Evolutionary conservation across 2,113 vertebrate species (phyloP), one percentile per base, ranked within the genome.

Genomic region (Nyctereutes procyonoides): DNA sequence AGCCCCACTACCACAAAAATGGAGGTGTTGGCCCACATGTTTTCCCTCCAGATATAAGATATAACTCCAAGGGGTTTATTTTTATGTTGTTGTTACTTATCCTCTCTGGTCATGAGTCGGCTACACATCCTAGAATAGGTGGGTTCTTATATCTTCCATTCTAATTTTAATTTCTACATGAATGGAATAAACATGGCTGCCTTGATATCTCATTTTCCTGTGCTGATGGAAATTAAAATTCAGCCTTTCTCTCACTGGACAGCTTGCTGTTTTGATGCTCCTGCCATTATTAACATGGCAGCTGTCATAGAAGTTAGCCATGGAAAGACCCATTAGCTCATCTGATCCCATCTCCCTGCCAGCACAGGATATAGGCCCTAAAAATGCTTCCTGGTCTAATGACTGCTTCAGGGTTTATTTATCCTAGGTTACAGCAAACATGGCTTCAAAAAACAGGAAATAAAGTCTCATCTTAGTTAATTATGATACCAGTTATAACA

Each of bases 381-480:
- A 96, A 96, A 96, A 43, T 74, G 60, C 80, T 97, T 98, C 97
- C 98, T 97, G 96, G 77, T 95, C 84, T 96, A 84, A 96, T 10
- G 62, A 67, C 77, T 82, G 43, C 53, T 73, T 86, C 60, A 56
- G 90, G 67, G 56, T 71, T 93, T 98, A 96, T 97, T 98, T 97
- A 94, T 86, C 88, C 81, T 51, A 96, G 97, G 92, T 96, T 93
- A 97, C 73, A 96, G 94, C 93, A 97, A 97, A 97, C 56, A 88
- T 62, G 67, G 90, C 88, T 95, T 96, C 81, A 95, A 86, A 98
- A 93, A 97, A 98, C 97, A 98, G 97, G 98, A 98, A 98, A 90
- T 65, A 69, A 28, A 91, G 38, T 60, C 73, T 93, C 74, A 74
- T 96, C 86, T 91, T 65, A 77, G 94, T 93, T 96, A 80, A 96